Evolutionary conservation across 2,113 vertebrate species (phyloP).

Genomic region (Ploceus nigricollis): DNA sequence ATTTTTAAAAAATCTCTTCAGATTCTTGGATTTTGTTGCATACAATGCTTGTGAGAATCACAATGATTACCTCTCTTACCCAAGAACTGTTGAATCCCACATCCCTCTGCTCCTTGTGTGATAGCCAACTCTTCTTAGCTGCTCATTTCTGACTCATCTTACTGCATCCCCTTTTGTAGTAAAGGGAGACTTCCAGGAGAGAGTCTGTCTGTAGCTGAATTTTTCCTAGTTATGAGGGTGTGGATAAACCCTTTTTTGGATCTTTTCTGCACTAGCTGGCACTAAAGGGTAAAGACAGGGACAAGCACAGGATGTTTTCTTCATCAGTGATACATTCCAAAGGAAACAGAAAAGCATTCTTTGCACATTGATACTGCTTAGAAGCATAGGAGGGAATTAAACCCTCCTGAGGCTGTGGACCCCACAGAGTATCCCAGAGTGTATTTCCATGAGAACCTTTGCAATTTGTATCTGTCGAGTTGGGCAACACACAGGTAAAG

Average conservation of each 20-base stretch:
- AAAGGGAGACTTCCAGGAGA: background rate
- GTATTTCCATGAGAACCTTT: background rate
- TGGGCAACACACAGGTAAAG: background rate
- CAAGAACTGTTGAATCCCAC: background rate
- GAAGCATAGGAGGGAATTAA: background rate
- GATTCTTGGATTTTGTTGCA: background rate
- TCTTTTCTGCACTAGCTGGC: background rate
- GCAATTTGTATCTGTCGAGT: background rate
- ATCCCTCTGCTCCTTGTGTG: background rate
- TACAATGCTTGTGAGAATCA: background rate
- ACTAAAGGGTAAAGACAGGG: background rate
- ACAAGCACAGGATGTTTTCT: background rate
- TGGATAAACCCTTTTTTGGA: background rate
- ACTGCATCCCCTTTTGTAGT: background rate
- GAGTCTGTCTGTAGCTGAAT: background rate
- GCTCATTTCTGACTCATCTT: background rate
- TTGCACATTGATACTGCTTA: background rate
- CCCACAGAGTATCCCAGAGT: background rate
- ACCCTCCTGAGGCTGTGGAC: fast-evolving
- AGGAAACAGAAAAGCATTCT: background rate
- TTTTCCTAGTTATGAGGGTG: background rate
- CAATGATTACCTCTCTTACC: background rate
- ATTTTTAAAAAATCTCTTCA: background rate
- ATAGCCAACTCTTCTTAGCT: background rate
- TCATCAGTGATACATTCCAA: fast-evolving